Evolutionary conservation across 2,113 vertebrate genomes (phyloP).

Genomic region (Porphyrio hochstetteri): DNA sequence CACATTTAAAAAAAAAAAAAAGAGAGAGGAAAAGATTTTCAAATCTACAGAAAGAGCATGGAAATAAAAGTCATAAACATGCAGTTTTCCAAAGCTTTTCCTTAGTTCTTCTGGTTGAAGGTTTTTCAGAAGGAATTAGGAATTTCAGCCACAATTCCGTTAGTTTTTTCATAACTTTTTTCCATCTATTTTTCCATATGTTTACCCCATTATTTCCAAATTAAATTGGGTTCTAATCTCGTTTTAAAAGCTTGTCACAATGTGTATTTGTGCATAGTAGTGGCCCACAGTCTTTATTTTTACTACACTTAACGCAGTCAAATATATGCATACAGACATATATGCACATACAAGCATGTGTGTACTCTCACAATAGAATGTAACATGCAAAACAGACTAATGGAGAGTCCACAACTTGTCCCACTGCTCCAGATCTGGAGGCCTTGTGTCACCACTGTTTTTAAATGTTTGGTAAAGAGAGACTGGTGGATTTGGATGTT

Average conservation of each 20-base stretch:
- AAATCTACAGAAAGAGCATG: background rate
- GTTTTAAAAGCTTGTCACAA: background rate
- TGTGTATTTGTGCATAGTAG: accelerated
- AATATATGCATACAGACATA: no score
- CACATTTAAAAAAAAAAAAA: conserved; percentile 23
- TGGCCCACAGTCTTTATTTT: background rate
- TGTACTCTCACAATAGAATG: background rate
- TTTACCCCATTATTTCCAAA: background rate
- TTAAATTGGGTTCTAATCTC: background rate
- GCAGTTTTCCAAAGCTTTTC: background rate
- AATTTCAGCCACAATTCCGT: background rate
- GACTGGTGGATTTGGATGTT: background rate
- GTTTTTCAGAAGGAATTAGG: background rate
- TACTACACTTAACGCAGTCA: background rate
- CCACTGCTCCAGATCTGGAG: background rate
- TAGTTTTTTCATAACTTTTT: background rate
- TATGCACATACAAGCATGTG: no score
- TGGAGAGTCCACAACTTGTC: background rate
- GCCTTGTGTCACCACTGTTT: background rate
- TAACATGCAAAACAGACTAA: background rate
- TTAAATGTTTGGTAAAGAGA: background rate
- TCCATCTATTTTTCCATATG: background rate
- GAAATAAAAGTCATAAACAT: background rate
- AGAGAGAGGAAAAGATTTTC: background rate
- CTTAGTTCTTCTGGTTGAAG: background rate